These are phyloP conservation scores for Styela clava DNA, from an alignment of 23 tunicate species.

Conservation along the genomic window DNA sequence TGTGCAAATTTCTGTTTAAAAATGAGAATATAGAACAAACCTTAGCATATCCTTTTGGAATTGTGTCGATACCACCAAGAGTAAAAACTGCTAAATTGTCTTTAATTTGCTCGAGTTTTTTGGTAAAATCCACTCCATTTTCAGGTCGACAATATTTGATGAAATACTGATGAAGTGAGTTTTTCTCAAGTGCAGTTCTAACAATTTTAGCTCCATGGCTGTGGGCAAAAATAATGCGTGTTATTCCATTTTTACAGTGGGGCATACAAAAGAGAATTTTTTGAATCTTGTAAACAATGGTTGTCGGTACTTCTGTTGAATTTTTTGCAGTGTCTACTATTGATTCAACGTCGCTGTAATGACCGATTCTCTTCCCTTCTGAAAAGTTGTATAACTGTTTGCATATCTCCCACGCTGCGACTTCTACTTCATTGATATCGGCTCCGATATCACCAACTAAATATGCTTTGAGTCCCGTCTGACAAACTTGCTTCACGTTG, in stretches of 20 bases:
- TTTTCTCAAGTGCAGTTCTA: neutral
- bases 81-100: too few species aligned
- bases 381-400: neutral
- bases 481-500: too few species aligned
- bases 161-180: neutral
- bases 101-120: too few species aligned
- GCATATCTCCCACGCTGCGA: neutral
- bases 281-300: neutral
- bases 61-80: too few species aligned
- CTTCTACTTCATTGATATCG: neutral
- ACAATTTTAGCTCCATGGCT: neutral
- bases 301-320: neutral
- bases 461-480: too few species aligned
- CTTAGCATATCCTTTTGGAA: too few species aligned
- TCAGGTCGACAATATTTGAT: too few species aligned
- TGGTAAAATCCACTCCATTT: too few species aligned
- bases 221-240: neutral
- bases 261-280: neutral
- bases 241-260: neutral
- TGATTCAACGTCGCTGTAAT: neutral
- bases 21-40: too few species aligned
- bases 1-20: too few species aligned
- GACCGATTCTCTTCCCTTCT: neutral
- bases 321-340: neutral
- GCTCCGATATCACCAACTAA: too few species aligned